A percentile compares a stretch with the other conserved stretches of the same genome.
Conservation (phyloP, 2,888 invertebrate species). For the Tetropium fuscum region DNA sequence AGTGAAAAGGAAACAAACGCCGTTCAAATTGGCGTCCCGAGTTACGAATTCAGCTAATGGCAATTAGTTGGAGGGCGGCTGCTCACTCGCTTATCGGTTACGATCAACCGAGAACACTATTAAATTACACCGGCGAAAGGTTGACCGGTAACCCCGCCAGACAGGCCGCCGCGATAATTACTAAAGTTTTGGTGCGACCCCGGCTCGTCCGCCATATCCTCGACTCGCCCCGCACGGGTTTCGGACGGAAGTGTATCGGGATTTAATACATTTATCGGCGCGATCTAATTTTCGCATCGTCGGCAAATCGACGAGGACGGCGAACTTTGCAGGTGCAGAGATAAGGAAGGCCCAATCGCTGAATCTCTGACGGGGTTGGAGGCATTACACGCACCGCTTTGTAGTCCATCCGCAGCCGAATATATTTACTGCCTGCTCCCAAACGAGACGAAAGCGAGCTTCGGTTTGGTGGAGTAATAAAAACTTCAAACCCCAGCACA, state of each 20-base stretch:
- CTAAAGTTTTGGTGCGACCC: constrained; percentile 55
- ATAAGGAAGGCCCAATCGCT: too few species aligned
- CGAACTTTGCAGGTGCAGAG: too few species aligned
- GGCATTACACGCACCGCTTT: too few species aligned
- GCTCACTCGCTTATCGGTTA: constrained; percentile 44
- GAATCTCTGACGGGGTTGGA: too few species aligned
- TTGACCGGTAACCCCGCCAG: constrained; percentile 57
- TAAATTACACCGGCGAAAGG: constrained; percentile 58
- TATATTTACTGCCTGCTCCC: too few species aligned
- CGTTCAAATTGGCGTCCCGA: constrained; percentile 7
- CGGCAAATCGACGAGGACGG: neutral
- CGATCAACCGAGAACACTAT: constrained; percentile 51
- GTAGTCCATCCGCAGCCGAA: too few species aligned
- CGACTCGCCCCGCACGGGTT: neutral
- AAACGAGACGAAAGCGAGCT: too few species aligned
- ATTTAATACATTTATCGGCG: constrained; percentile 18
- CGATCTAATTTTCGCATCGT: constrained; percentile 20
- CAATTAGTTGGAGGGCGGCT: constrained; percentile 49
- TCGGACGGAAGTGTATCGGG: constrained; percentile 14
- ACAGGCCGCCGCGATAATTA: constrained; percentile 60
- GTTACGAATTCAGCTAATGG: constrained; percentile 49
- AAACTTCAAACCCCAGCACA: too few species aligned
- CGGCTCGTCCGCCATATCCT: constrained; percentile 5
- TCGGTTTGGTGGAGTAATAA: too few species aligned
- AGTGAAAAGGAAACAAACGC: constrained; percentile 14